Evolutionary conservation across 2,797 vertebrate species (phyloP).

Genomic region (Gephyroberyx darwinii): DNA sequence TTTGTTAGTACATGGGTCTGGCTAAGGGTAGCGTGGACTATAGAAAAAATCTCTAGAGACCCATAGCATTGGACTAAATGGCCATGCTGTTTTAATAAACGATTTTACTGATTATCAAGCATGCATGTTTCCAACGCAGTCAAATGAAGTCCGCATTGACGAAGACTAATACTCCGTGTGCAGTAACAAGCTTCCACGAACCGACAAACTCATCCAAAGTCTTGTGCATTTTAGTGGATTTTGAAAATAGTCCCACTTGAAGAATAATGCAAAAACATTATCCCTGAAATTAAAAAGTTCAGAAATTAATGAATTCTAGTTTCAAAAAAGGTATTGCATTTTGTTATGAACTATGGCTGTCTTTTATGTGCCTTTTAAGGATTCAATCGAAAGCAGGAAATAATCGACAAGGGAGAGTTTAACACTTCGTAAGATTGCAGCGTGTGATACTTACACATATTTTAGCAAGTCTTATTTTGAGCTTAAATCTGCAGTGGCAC

Average conservation of each 20-base stretch:
- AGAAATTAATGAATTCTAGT: neutral
- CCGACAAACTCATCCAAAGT: neutral
- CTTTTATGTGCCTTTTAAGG: neutral
- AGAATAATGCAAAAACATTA: conserved; percentile 8
- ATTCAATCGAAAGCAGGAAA: conserved; percentile 9
- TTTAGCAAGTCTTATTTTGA: conserved; percentile 53
- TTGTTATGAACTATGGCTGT: conserved; percentile 10
- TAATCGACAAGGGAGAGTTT: neutral
- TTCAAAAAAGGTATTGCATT: neutral
- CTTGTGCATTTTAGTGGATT: neutral
- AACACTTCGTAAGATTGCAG: conserved; percentile 28
- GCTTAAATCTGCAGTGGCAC: conserved; percentile 60
- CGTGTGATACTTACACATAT: conserved; percentile 67
- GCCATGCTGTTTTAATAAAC: neutral
- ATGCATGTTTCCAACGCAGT: conserved; percentile 5
- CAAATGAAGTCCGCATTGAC: neutral
- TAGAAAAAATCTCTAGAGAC: neutral
- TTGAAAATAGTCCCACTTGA: conserved; percentile 7
- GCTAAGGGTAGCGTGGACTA: neutral
- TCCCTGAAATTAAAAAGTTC: neutral
- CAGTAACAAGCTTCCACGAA: conserved; percentile 5
- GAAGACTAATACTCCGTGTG: neutral
- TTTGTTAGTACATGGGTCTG: neutral
- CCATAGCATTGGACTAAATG: neutral
- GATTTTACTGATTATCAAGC: neutral